Base-by-base conservation (phyloP, 1,140 invertebrate species). In the Sitobion miscanthi region DNA sequence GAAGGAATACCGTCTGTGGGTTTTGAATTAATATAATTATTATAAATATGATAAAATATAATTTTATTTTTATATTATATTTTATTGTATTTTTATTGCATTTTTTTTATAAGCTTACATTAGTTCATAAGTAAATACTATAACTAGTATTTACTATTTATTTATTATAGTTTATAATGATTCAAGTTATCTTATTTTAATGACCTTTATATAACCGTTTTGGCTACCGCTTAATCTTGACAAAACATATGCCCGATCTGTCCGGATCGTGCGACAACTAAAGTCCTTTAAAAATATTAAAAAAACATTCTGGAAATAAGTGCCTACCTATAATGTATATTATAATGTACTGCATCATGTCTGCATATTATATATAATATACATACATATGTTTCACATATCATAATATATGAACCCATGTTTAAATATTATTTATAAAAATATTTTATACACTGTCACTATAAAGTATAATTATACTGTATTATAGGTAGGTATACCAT, bases 351-450 rank as follows among this genome's bases (percentile, higher is more conserved):
- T 30, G 38, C 20, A 52, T 20, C 9, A 42, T 42, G 38, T 42
- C 38, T 42, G 20, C 17, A 62, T 69, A 69, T 3, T 69, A n/a
- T 69, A n/a, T 2, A n/a, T 30, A 17, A 69, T 62, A 30, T n/a
- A 69, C 30, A 69, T 69, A 17, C 30, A n/a, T 62, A n/a, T 69
- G 8, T 69, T 17, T 69, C 30, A n/a, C 20, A n/a, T n/a, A 69
- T 69, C 25, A 30, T 69, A 69, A 30, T 69, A 69, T 14, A 69
- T n/a, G 11, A 69, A 69, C 14, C 30, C 30, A n/a, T 69, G n/a
- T n/a, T n/a, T n/a, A 69, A 69, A 69, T n/a, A 69, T 69, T 69
- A 69, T n/a, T 69, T n/a, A 69, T 69, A 69, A n/a, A 62, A n/a
- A 69, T 69, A 69, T 69, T n/a, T n/a, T 69, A 17, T n/a, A 69